Evolutionary conservation across 2,888 invertebrate species (phyloP), one percentile per base, ranked within the genome.

Genomic region (Ophonus ardosiacus): DNA sequence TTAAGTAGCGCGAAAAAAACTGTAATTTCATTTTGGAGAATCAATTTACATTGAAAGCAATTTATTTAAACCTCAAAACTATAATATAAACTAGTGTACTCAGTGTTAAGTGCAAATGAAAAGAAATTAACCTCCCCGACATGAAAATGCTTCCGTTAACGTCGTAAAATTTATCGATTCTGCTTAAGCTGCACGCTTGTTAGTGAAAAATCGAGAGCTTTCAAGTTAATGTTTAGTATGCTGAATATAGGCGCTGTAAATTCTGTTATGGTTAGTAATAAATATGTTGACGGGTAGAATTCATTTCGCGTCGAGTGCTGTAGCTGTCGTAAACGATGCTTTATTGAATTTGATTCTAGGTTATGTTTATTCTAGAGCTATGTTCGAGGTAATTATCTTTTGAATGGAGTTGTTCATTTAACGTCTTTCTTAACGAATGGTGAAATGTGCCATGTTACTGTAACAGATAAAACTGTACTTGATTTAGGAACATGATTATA

Each of bases 201-300:
- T 68, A 38, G 68, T 31, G 31, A 68, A 63, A 68, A 68, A 68
- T 68, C 38, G 15, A 31, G 13, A 31, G 31, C 38, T 68, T n/a
- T 68, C 31, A 68, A 38, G 31, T 68, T 38, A 38, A n/a, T 38
- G 68, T 68, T 68, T 31, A 38, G 68, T 31, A 68, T 38, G 13
- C 68, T 68, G 68, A 68, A 68, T 68, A 15, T 38, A 38, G 68
- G 38, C 31, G 68, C 68, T n/a, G 68, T 68, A 68, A 68, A 68
- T 68, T 68, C 24, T 68, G 68, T 68, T 68, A 68, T 68, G 68
- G 68, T 68, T 68, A 38, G 68, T 68, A 68, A 68, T 68, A 68
- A 68, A 68, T 31, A 68, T 68, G 68, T 68, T 68, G 68, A 68
- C 38, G 68, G 68, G 68, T 68, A 15, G 68, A 68, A 68, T 68